Evolutionary conservation across 2,797 vertebrate genomes (phyloP).

Genomic region (Scolopax rusticola): DNA sequence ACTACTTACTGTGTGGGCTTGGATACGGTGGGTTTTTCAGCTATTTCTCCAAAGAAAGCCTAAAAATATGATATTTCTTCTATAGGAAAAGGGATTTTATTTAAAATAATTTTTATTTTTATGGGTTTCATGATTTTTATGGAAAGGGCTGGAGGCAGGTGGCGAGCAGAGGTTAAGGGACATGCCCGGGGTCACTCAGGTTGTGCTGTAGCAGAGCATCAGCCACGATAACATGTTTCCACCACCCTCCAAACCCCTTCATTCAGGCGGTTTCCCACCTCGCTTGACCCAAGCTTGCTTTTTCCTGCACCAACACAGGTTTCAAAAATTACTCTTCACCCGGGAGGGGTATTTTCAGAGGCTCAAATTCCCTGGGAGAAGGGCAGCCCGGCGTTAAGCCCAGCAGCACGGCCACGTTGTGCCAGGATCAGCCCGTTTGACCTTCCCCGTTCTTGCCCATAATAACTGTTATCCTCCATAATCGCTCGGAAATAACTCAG

Average conservation of each 20-base stretch:
- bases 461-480: conserved; percentile 67
- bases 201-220: background rate
- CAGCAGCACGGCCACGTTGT: background rate
- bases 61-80: fast-evolving
- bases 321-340: fast-evolving
- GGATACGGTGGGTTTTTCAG: fast-evolving
- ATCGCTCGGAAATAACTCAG: conserved; percentile 56
- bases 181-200: fast-evolving
- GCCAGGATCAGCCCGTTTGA: background rate
- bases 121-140: background rate
- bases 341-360: background rate
- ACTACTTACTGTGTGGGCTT: fast-evolving
- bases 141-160: background rate
- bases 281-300: fast-evolving
- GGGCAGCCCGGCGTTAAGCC: fast-evolving
- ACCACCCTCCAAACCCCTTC: fast-evolving
- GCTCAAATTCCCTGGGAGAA: background rate
- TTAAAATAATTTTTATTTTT: background rate
- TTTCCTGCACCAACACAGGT: fast-evolving
- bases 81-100: background rate
- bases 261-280: fast-evolving
- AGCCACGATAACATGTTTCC: fast-evolving
- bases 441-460: conserved; percentile 65
- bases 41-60: background rate
- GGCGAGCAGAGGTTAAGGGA: fast-evolving